Percentiles rank a stretch among this genome's conserved stretches.
These are phyloP conservation scores for Ridgeia piscesae DNA, from an alignment of 1,140 invertebrate species.

Conservation along the genomic window DNA sequence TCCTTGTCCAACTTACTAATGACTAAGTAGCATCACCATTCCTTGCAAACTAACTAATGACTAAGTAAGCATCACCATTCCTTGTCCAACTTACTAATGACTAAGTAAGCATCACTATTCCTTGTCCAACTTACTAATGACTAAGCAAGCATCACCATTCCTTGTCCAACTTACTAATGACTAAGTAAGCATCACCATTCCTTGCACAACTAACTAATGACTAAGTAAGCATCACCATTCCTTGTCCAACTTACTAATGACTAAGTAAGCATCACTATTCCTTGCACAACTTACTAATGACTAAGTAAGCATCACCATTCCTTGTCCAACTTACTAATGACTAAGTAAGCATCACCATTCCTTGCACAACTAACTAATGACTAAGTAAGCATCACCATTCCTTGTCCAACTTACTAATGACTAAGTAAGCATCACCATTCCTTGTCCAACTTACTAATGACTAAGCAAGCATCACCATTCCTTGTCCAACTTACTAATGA, in stretches of 20 bases:
- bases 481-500: background rate
- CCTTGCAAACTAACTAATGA: no score
- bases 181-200: background rate
- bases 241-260: background rate
- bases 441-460: background rate
- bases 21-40: no score
- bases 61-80: background rate
- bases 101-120: background rate
- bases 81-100: background rate
- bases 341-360: background rate
- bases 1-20: background rate
- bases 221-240: background rate
- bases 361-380: background rate
- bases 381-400: background rate
- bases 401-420: background rate
- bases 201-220: background rate
- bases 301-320: background rate
- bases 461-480: background rate
- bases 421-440: background rate
- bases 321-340: background rate
- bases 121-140: background rate
- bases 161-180: background rate
- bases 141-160: background rate
- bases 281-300: background rate
- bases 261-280: background rate